Evolutionary conservation across 2,888 invertebrate species (phyloP).

Genomic region (Ornithoptera priamus): DNA sequence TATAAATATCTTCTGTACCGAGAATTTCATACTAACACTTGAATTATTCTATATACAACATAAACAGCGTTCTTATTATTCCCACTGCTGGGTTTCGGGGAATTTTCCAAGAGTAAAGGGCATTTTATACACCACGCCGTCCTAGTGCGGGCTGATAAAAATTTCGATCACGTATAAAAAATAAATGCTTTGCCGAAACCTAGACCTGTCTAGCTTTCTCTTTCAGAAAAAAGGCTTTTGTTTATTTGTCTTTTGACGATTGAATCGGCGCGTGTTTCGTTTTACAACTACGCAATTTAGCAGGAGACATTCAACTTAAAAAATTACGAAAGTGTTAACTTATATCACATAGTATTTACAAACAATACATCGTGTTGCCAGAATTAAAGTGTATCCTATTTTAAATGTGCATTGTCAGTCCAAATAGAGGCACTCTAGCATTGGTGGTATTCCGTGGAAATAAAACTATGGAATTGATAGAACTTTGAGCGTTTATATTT

Average conservation of each 20-base stretch:
- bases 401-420: too few relatives aligned
- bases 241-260: conserved; percentile 1
- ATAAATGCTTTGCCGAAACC: neutral
- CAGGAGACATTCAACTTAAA: neutral
- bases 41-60: neutral
- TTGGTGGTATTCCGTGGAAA: too few relatives aligned
- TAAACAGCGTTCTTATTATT: too few relatives aligned
- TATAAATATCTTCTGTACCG: neutral
- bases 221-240: conserved; percentile 3
- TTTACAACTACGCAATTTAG: conserved; percentile 16
- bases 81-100: too few relatives aligned
- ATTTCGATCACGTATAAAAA: conserved; percentile 7
- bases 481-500: too few relatives aligned
- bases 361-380: neutral
- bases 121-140: too few relatives aligned
- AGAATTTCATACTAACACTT: neutral
- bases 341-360: conserved; percentile 1
- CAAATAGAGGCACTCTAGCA: too few relatives aligned
- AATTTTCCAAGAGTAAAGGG: too few relatives aligned
- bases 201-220: conserved; percentile 2
- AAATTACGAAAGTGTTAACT: neutral
- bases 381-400: too few relatives aligned
- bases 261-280: neutral
- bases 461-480: too few relatives aligned
- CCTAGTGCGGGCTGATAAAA: neutral